Evolutionary conservation across 2,113 vertebrate species (phyloP), one percentile per base, ranked within the genome.

Genomic region (Paramormyrops kingsleyae): DNA sequence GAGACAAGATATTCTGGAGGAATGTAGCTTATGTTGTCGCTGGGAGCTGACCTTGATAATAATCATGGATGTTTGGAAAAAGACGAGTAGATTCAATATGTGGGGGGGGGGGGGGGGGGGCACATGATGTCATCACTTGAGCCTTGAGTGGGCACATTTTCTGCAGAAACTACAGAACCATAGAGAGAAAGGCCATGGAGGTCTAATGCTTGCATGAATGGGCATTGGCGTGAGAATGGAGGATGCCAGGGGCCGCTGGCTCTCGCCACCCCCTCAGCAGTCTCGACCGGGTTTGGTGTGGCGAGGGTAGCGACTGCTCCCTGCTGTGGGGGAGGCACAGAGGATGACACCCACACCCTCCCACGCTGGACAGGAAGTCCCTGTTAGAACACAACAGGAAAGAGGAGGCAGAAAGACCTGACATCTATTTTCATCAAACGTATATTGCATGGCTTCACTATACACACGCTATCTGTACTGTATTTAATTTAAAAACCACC

Each of bases 331-430:
- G 93, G 94, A 93, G 90, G 93, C 62, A 83, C 88, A 91, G 90
- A 93, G 93, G 95, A 95, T 95, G 95, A 95, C 94, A 95, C 94
- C 91, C 90, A 89, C 92, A 93, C 95, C 95, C 95, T 95, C 95
- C 95, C 94, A 93, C 93, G 91, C 92, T 91, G 91, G 94, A 94
- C 93, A 96, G 96, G 96, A 97, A 96, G 95, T 95, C 91, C 91
- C 93, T 95, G 95, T 95, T 94, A 94, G 95, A 96, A 94, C 96
- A 97, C 95, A 97, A 97, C 96, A 97, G 96, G 96, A 97, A 96
- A 95, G 90, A 94, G 89, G 94, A 95, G 91, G 91, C 90, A 91
- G 91, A 96, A 95, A 94, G 96, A 95, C 93, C 91, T 90, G 94
- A 93, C 93, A 94, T 95, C 95, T 95, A 96, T 96, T 95, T 95